A percentile compares a stretch with the other conserved stretches of the same genome.
phyloP scores from a whole-genome alignment of 2,888 invertebrate species.

The Ophioninae sp. region DNA sequence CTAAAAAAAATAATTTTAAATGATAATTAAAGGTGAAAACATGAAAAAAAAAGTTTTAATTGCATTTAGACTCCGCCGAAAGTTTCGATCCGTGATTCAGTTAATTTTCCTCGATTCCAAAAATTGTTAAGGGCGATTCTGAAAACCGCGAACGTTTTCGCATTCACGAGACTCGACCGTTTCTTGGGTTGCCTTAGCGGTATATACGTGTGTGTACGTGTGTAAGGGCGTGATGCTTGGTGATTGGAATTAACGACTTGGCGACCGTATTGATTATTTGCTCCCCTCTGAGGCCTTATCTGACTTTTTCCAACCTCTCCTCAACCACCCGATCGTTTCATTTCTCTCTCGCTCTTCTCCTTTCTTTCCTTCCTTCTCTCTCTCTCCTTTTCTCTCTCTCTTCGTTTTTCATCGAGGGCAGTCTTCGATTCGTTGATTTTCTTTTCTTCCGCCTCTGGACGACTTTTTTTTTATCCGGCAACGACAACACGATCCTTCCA shows the following conservation, averaged over 20 bases:
- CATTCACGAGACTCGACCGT: constrained; percentile 39
- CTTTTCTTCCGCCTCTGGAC: constrained; percentile 43
- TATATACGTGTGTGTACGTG: constrained; percentile 35
- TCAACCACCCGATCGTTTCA: constrained; percentile 56
- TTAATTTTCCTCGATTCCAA: not conserved
- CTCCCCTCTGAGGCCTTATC: constrained; percentile 64
- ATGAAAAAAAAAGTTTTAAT: not conserved
- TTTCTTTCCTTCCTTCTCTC: constrained; percentile 61
- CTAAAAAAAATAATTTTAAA: no score
- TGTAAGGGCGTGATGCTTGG: constrained; percentile 72
- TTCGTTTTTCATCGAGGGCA: constrained; percentile 32
- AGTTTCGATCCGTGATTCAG: not conserved
- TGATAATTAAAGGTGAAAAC: no score
- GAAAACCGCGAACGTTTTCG: constrained; percentile 21
- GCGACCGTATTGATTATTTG: constrained; percentile 78
- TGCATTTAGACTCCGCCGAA: not conserved
- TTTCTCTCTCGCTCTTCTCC: constrained; percentile 51
- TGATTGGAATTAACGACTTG: constrained; percentile 78
- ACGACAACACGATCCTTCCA: constrained; percentile 44
- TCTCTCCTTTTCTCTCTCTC: constrained; percentile 9
- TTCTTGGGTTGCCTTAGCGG: constrained; percentile 48
- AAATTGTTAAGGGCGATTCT: constrained; percentile 9
- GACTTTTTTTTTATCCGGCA: constrained; percentile 43
- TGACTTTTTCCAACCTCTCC: constrained; percentile 65
- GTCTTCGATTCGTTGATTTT: constrained; percentile 55